phyloP scores from a whole-genome alignment of 2,888 invertebrate genomes.

The Drosophila suboccidentalis region DNA sequence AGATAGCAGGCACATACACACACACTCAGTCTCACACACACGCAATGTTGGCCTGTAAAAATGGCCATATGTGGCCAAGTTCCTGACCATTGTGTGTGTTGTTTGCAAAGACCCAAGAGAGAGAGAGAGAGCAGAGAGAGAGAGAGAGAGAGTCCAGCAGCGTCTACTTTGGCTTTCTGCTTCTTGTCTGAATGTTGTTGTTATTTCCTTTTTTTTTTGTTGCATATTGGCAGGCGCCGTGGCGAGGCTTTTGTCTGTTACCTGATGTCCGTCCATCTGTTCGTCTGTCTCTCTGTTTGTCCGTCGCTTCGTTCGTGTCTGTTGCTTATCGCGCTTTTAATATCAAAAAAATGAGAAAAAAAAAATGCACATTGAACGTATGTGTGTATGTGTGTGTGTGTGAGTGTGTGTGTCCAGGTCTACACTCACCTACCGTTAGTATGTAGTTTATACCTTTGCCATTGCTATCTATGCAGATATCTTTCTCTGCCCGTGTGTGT shows the following conservation, averaged over 20 bases:
- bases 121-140: constrained; percentile 17
- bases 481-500: constrained; percentile 63
- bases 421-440: constrained; percentile 24
- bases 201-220: constrained; percentile 33
- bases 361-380: constrained; percentile 57
- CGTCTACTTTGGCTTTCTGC: constrained; percentile 41
- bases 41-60: constrained; percentile 64
- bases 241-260: constrained; percentile 63
- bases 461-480: constrained; percentile 76
- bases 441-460: constrained; percentile 55
- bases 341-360: constrained; percentile 65
- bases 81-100: constrained; percentile 60
- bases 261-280: constrained; percentile 51
- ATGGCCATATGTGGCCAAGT: constrained; percentile 82
- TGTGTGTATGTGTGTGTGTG: constrained; percentile 12
- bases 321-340: constrained; percentile 80
- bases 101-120: constrained; percentile 45
- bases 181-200: constrained; percentile 33
- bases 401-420: constrained; percentile 20
- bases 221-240: constrained; percentile 67
- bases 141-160: constrained; percentile 20
- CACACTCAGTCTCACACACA: constrained; percentile 54
- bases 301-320: constrained; percentile 52
- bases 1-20: constrained; percentile 64
- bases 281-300: constrained; percentile 11